Evolutionary conservation across 2,113 vertebrate species (phyloP).

Genomic region (Mesembrinibis cayennensis): DNA sequence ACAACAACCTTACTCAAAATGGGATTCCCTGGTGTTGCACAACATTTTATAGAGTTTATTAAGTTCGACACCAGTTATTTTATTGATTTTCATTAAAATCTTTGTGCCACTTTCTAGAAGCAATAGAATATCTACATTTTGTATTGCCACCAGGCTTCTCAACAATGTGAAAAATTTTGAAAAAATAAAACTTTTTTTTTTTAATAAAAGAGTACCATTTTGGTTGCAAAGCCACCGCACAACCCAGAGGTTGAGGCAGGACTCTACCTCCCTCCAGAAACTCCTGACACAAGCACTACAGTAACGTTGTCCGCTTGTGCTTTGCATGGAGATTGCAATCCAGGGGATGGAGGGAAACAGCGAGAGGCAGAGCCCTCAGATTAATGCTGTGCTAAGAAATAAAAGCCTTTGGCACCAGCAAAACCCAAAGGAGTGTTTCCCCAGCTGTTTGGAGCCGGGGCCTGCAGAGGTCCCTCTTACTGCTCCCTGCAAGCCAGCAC

Average conservation of each 20-base stretch:
- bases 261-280: background rate
- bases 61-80: background rate
- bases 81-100: background rate
- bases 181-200: background rate
- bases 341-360: background rate
- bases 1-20: background rate
- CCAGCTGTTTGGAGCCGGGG: background rate
- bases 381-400: background rate
- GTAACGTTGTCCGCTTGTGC: accelerated
- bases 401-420: background rate
- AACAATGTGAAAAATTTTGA: background rate
- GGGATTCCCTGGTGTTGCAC: background rate
- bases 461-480: background rate
- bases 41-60: background rate
- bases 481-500: background rate
- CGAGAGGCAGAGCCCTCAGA: background rate
- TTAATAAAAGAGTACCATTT: background rate
- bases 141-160: background rate
- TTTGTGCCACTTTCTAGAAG: background rate
- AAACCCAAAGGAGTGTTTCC: background rate
- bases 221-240: background rate
- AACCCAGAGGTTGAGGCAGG: background rate
- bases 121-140: background rate
- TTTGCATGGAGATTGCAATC: accelerated
- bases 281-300: background rate